A percentile compares a stretch with the other conserved stretches of the same genome.
These are phyloP conservation scores for Jacana jacana DNA, from an alignment of 2,113 vertebrate genomes.

Conservation along the genomic window DNA sequence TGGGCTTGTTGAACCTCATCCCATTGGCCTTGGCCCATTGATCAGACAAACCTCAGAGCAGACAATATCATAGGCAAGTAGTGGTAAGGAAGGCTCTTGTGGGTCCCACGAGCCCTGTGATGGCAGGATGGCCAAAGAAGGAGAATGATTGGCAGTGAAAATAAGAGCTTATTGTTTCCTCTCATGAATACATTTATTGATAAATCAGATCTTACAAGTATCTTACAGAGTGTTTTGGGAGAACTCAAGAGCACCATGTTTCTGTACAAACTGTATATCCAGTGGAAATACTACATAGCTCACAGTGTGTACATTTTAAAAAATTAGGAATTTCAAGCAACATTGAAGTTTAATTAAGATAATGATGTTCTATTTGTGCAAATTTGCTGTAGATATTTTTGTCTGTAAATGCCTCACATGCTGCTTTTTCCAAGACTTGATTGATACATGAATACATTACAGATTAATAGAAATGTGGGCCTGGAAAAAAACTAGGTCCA, in stretches of 20 bases:
- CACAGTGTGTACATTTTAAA: not conserved
- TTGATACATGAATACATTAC: not conserved
- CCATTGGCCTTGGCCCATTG: no score
- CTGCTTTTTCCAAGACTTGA: not conserved
- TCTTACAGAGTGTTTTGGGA: not conserved
- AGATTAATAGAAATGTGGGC: not conserved
- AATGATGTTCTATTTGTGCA: not conserved
- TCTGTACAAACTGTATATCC: not conserved
- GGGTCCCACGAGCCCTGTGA: not conserved
- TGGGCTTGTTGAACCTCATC: no score
- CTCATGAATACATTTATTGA: not conserved
- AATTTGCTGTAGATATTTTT: not conserved
- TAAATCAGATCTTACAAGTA: not conserved
- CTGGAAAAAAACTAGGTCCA: not conserved
- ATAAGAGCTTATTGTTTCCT: slow-evolving; percentile 5
- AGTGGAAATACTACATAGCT: not conserved
- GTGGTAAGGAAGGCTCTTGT: accelerated
- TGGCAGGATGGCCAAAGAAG: not conserved
- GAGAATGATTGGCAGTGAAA: not conserved
- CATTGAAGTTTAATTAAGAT: not conserved
- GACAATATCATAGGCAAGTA: no score
- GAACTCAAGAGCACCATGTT: not conserved
- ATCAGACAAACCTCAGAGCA: no score
- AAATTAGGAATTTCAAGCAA: not conserved
- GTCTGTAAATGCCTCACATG: not conserved